phyloP scores from a whole-genome alignment of 2,888 invertebrate species.

The Leptarthrus brevirostris region DNA sequence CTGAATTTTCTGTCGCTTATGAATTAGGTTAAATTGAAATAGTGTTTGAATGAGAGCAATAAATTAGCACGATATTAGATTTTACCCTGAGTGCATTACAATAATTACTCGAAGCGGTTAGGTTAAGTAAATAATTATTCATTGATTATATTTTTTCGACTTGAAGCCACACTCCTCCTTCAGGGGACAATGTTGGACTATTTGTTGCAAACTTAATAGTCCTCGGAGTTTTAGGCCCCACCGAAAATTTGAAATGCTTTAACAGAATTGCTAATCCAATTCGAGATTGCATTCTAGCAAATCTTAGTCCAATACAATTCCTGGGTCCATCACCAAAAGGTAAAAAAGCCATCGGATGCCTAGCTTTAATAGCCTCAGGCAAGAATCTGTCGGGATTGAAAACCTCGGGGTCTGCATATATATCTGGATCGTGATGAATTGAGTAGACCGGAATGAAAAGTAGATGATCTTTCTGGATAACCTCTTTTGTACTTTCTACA shows the following conservation, averaged over 20 bases:
- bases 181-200: background rate
- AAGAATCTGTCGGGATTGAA: constrained; percentile 68
- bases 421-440: constrained; percentile 66
- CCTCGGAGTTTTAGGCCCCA: background rate
- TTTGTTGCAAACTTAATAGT: background rate
- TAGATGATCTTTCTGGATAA: background rate
- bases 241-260: constrained; percentile 58
- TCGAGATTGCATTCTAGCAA: constrained; percentile 62
- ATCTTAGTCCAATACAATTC: constrained; percentile 63
- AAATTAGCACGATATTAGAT: too few species aligned
- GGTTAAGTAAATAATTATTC: too few species aligned
- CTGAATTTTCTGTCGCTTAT: too few species aligned
- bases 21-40: too few species aligned
- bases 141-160: constrained; percentile 14
- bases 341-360: constrained; percentile 64
- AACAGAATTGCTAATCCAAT: constrained; percentile 60
- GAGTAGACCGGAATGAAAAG: constrained; percentile 54
- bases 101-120: too few species aligned
- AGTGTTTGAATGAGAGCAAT: too few species aligned
- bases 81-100: too few species aligned
- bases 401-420: constrained; percentile 66
- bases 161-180: constrained; percentile 32
- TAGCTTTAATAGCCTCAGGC: constrained; percentile 69
- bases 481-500: constrained; percentile 58
- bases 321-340: constrained; percentile 65